These are phyloP conservation scores for Aurelia coerulea DNA, from an alignment of 30 jellyfish, hydroid and myxozoan genomes.

Conservation along the genomic window DNA sequence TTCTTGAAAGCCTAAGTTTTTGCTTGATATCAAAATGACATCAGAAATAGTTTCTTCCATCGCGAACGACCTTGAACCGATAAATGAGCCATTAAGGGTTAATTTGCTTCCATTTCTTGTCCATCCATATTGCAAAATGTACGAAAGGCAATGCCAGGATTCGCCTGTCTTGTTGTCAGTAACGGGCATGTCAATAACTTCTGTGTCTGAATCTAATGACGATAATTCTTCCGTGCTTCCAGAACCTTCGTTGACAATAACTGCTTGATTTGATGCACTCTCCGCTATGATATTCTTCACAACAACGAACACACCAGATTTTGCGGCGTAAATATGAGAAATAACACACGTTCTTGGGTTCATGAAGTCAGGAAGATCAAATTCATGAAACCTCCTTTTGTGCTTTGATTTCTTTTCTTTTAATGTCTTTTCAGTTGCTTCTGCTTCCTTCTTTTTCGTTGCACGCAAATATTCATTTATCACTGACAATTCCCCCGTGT, in stretches of 20 bases:
- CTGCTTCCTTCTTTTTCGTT: conserved; percentile 48
- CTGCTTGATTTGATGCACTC: not conserved
- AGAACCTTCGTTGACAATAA: not conserved
- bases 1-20: conserved; percentile 17
- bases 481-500: conserved; percentile 71
- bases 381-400: conserved; percentile 48
- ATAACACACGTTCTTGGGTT: conserved; percentile 16
- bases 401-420: conserved; percentile 24
- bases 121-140: conserved; percentile 43
- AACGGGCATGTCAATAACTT: conserved; percentile 53
- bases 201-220: conserved; percentile 54
- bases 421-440: conserved; percentile 24
- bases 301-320: conserved; percentile 37
- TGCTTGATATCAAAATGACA: conserved; percentile 38
- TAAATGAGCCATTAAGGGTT: conserved; percentile 10
- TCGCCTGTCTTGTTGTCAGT: not conserved
- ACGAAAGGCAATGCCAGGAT: conserved; percentile 6
- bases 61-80: conserved; percentile 8
- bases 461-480: conserved; percentile 88
- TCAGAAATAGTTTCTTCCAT: conserved; percentile 28
- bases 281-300: not conserved
- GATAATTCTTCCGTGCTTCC: conserved; percentile 21
- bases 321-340: conserved; percentile 36
- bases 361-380: conserved; percentile 23
- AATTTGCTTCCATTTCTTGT: conserved; percentile 9